A percentile compares a stretch with the other conserved stretches of the same genome.
These are phyloP conservation scores for Dynastes tityus DNA, from an alignment of 2,888 invertebrate genomes.

Conservation along the genomic window DNA sequence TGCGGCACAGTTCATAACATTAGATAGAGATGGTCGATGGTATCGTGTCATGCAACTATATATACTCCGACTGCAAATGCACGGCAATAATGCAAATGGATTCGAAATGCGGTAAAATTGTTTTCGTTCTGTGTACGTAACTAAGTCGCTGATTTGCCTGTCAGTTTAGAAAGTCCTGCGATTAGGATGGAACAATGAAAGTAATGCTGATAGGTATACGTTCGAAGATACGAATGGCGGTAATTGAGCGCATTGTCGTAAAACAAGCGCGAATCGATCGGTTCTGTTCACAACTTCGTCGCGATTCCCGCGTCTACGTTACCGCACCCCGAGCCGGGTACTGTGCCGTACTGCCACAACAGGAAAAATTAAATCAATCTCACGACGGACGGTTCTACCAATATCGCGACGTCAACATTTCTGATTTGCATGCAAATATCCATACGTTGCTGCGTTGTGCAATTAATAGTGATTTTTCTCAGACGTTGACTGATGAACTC, in stretches of 20 bases:
- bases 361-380: conserved; percentile 34
- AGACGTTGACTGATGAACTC: neutral
- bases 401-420: conserved; percentile 7
- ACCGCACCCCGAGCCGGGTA: conserved; percentile 37
- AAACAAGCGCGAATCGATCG: conserved; percentile 39
- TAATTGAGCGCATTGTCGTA: conserved; percentile 20
- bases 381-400: conserved; percentile 1
- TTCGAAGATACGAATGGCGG: conserved; percentile 21
- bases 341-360: conserved; percentile 29
- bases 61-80: neutral
- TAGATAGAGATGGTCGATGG: conserved; percentile 22
- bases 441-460: neutral
- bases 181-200: conserved; percentile 12
- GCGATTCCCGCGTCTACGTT: conserved; percentile 33
- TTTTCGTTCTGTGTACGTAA: conserved; percentile 1
- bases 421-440: neutral
- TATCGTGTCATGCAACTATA: conserved; percentile 24
- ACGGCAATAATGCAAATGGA: conserved; percentile 13
- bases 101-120: conserved; percentile 18
- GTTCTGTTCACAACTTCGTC: conserved; percentile 32
- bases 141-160: neutral
- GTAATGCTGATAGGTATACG: conserved; percentile 1
- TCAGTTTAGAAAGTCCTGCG: neutral
- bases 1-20: conserved; percentile 39
- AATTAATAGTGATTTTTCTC: neutral